Evolutionary conservation across 2,888 invertebrate species (phyloP), one percentile per base, ranked within the genome.

Genomic region (Amiota minor): DNA sequence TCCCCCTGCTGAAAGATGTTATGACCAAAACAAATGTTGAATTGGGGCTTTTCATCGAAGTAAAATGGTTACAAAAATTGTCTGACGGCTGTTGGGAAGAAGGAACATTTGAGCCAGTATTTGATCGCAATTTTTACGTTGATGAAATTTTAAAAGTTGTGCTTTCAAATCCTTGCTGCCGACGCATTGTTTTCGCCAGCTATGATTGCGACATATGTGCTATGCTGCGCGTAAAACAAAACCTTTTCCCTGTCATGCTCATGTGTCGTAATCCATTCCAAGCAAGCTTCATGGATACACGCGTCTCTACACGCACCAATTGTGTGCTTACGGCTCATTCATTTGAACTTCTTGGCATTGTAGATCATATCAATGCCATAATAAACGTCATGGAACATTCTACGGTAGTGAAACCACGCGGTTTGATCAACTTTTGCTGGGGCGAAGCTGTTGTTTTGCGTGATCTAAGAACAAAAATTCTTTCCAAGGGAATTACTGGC

Each of bases 121-220:
- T 95, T 83, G 98, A 98, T 89, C 92, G 97, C 88, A 99, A 99
- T 88, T 90, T 93, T 74, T 98, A 96, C 89, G 92, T 98, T 79
- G 98, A 98, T 90, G 83, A 93, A 87, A 93, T 95, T 71, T 90
- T 98, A 71, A 93, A 94, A 87, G 94, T 94, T 9, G 94, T 98
- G 1, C 89, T 98, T 78, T 92, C 93, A 78, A 90, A 95, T 87
- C 96, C 94, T 2, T 94, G 93, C 1, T 91, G 92, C 8, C 92
- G 98, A 23, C 93, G 95, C 73, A 95, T 98, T 71, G 93, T 98
- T 67, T 95, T 98, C 86, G 96, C 96, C 0, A 96, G 95, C 80
- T 98, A 98, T 90, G 96, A 98, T 90, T 97, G 98, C 0, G 98
- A 98, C 88, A 94, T 97, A 78, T 98, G 98, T 88, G 93, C 95